phyloP scores from a whole-genome alignment of 2,797 vertebrate genomes.

The Myotis daubentonii region DNA sequence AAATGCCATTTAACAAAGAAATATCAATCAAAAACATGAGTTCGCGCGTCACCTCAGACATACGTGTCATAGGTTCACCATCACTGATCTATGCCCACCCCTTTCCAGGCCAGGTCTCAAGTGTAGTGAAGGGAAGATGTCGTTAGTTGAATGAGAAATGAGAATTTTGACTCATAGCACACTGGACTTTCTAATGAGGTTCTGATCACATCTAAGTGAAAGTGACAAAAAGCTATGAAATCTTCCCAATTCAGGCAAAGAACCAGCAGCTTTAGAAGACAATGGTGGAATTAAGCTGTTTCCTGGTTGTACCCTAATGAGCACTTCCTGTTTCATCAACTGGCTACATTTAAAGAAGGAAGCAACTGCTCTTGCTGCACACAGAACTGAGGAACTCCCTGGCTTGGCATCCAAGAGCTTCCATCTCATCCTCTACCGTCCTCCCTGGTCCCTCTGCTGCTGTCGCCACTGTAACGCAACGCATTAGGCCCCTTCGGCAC shows the following conservation, averaged over 20 bases:
- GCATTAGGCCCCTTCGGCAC: not conserved
- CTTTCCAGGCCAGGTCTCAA: not conserved
- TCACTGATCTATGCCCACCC: accelerated
- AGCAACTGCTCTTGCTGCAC: not conserved
- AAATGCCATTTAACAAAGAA: too few species aligned
- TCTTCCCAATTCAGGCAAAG: not conserved
- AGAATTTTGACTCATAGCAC: not conserved
- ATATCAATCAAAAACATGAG: too few species aligned
- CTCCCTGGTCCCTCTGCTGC: not conserved
- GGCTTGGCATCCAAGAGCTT: too few species aligned
- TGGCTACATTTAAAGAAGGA: not conserved
- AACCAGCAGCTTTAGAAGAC: not conserved
- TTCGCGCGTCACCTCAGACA: too few species aligned
- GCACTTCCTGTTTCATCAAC: not conserved
- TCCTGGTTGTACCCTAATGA: not conserved
- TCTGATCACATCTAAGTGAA: slow-evolving; percentile 8
- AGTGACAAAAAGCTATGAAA: slow-evolving; percentile 16
- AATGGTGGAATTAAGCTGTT: not conserved
- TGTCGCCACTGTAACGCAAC: not conserved
- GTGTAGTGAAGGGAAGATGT: not conserved
- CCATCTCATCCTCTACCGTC: not conserved
- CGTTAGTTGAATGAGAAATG: not conserved
- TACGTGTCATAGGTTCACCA: too few species aligned
- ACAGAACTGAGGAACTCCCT: not conserved
- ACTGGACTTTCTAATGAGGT: not conserved